phyloP scores from a whole-genome alignment of 2,113 vertebrate genomes.

The Conger conger region DNA sequence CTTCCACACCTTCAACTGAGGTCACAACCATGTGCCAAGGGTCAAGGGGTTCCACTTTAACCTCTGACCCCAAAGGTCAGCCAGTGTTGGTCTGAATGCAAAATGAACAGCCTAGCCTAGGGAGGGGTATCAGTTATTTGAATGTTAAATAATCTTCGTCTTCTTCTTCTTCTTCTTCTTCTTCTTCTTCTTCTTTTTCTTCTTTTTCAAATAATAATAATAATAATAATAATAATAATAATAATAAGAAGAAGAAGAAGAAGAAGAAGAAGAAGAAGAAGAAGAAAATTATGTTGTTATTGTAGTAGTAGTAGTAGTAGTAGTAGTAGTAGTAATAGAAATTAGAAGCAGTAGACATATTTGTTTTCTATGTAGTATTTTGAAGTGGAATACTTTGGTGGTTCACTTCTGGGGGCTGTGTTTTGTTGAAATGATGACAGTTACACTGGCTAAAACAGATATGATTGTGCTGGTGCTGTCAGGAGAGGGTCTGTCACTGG shows the following conservation, averaged over 20 bases:
- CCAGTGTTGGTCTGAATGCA: constrained; percentile 49
- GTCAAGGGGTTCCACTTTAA: constrained; percentile 56
- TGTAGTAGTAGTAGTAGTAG: too few species aligned
- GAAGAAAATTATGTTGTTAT: too few species aligned
- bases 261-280: too few species aligned
- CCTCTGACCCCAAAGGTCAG: constrained; percentile 59
- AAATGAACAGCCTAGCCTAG: constrained; percentile 57
- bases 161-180: background rate
- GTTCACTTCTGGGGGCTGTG: background rate
- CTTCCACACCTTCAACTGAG: constrained; percentile 34
- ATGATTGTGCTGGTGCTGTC: background rate
- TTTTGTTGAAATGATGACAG: background rate
- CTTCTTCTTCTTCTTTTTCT: background rate
- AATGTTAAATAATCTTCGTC: background rate
- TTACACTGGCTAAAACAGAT: background rate
- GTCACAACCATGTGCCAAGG: constrained; percentile 41
- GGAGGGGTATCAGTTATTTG: background rate
- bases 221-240: too few species aligned
- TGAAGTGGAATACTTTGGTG: too few species aligned
- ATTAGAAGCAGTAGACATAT: too few species aligned
- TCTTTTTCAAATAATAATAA: too few species aligned
- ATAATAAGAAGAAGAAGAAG: too few species aligned
- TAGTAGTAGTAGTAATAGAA: too few species aligned
- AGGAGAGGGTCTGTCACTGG: background rate
- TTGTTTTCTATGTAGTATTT: too few species aligned